Evolutionary conservation across 2,888 invertebrate genomes (phyloP).

Genomic region (Conomelus anceps): DNA sequence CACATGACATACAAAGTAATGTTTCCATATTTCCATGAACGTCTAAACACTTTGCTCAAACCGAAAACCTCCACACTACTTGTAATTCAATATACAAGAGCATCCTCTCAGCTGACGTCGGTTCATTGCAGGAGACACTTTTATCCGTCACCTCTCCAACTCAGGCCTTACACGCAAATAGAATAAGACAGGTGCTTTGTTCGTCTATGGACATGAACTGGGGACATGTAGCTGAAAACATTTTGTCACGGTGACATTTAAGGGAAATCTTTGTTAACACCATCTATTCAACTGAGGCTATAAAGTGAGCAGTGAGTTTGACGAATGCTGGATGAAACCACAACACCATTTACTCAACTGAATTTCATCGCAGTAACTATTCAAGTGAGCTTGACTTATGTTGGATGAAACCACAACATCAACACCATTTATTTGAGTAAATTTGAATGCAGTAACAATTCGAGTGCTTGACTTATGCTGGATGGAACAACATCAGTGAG

Average conservation of each 20-base stretch:
- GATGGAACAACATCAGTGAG: neutral
- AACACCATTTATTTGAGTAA: too few species aligned
- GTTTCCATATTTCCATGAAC: neutral
- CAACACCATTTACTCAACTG: too few species aligned
- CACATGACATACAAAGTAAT: neutral
- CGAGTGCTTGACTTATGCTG: too few species aligned
- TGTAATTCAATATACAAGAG: neutral
- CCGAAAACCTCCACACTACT: neutral
- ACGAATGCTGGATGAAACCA: too few species aligned
- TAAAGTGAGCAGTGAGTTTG: too few species aligned
- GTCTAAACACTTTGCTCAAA: neutral
- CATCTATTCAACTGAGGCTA: too few species aligned
- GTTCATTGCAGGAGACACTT: neutral
- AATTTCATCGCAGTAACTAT: too few species aligned
- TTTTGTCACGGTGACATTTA: neutral
- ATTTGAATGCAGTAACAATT: too few species aligned
- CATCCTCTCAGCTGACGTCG: neutral
- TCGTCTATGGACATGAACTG: neutral
- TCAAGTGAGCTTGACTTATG: too few species aligned
- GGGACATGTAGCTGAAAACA: neutral
- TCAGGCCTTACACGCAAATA: neutral
- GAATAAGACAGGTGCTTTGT: neutral
- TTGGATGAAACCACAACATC: too few species aligned
- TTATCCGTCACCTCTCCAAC: neutral
- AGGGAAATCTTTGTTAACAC: neutral